Conservation (phyloP, 2,113 vertebrate species). For the Halichoeres trimaculatus region DNA sequence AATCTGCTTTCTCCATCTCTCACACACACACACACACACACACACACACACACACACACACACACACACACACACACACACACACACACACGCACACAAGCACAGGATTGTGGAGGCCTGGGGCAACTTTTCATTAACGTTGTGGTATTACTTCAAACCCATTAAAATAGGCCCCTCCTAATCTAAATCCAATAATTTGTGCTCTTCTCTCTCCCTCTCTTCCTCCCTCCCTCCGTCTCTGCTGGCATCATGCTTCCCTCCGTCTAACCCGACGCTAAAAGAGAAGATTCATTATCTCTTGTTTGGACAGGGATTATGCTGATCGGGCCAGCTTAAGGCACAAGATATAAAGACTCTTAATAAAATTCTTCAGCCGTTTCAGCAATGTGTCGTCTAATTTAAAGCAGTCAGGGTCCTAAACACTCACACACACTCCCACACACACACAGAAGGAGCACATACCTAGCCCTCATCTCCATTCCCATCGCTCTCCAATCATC, state of each 20-base stretch:
- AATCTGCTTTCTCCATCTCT: slow-evolving; percentile 34
- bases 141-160: slow-evolving; percentile 78
- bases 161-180: slow-evolving; percentile 80
- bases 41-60: slow-evolving; percentile 10
- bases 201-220: slow-evolving; percentile 61
- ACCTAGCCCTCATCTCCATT: slow-evolving; percentile 36
- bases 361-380: slow-evolving; percentile 80
- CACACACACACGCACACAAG: background rate
- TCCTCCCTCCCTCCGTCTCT: background rate
- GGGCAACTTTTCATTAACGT: slow-evolving; percentile 75
- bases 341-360: slow-evolving; percentile 83
- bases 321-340: slow-evolving; percentile 78
- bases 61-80: background rate
- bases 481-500: background rate
- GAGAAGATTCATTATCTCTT: slow-evolving; percentile 85
- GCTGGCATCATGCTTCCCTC: slow-evolving; percentile 64
- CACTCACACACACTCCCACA: slow-evolving; percentile 19
- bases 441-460: background rate
- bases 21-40: slow-evolving; percentile 5
- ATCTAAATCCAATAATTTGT: slow-evolving; percentile 85
- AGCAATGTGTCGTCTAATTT: slow-evolving; percentile 75
- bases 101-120: slow-evolving; percentile 29
- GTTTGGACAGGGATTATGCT: slow-evolving; percentile 86
- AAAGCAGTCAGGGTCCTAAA: slow-evolving; percentile 48
- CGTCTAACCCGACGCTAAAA: slow-evolving; percentile 60